Evolutionary conservation across 53 echinoderm and acorn worm genomes (phyloP).

Genomic region (Holothuria leucospilota): DNA sequence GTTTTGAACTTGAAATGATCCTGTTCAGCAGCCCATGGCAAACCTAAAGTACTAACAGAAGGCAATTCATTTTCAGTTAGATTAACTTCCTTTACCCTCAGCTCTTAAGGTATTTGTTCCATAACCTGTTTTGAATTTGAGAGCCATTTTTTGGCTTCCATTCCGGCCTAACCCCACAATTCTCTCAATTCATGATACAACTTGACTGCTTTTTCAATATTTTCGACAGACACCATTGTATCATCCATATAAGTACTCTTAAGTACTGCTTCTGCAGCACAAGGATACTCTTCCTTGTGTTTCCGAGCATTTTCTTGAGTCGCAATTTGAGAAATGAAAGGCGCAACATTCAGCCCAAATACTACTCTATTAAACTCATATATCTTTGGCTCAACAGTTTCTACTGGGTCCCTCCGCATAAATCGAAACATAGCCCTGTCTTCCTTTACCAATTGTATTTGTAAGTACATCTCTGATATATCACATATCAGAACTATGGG

Average conservation of each 20-base stretch:
- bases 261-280: constrained; percentile 33
- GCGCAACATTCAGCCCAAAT: constrained; percentile 27
- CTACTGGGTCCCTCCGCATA: too few species aligned
- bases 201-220: constrained; percentile 8
- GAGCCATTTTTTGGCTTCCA: constrained; percentile 51
- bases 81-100: constrained; percentile 64
- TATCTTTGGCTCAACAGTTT: neutral
- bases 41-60: constrained; percentile 56
- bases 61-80: constrained; percentile 56
- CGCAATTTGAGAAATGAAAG: constrained; percentile 24
- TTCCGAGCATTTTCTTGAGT: constrained; percentile 26
- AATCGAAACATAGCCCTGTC: too few species aligned
- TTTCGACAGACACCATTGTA: constrained; percentile 17
- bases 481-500: too few species aligned
- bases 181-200: constrained; percentile 18
- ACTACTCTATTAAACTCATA: too few species aligned
- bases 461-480: constrained; percentile 45
- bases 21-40: constrained; percentile 72
- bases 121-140: constrained; percentile 67
- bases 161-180: constrained; percentile 33
- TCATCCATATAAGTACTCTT: too few species aligned
- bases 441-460: constrained; percentile 3
- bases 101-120: constrained; percentile 54
- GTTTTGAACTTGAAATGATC: constrained; percentile 68
- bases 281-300: neutral